These are phyloP conservation scores for Sepioteuthis lessoniana DNA, from an alignment of 2,888 invertebrate genomes.

Conservation along the genomic window DNA sequence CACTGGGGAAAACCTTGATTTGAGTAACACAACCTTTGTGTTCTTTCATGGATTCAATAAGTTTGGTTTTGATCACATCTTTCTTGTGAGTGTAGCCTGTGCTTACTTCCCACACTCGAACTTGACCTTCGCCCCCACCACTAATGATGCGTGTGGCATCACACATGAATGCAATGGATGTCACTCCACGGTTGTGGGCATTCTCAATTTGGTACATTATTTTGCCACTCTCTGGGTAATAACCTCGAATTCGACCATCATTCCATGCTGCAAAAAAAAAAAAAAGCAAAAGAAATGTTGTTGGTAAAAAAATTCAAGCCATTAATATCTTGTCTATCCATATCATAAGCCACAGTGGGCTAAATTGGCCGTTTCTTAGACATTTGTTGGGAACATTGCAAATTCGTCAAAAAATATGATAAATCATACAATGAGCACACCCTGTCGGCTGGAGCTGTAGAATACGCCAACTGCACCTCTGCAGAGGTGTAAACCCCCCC, in stretches of 20 bases:
- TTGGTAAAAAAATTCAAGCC: too few species aligned
- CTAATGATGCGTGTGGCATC: conserved; percentile 84
- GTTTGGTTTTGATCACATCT: conserved; percentile 52
- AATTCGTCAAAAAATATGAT: too few species aligned
- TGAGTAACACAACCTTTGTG: conserved; percentile 91
- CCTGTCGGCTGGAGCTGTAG: too few species aligned
- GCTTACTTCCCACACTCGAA: conserved; percentile 70
- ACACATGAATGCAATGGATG: conserved; percentile 85
- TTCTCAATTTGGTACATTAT: conserved; percentile 88
- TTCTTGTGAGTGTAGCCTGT: conserved; percentile 56
- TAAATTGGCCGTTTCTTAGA: too few species aligned
- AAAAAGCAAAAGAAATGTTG: not conserved
- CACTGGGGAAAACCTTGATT: conserved; percentile 84
- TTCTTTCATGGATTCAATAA: conserved; percentile 82
- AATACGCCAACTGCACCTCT: too few species aligned
- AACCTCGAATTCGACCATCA: conserved; percentile 76
- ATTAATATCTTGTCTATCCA: too few species aligned
- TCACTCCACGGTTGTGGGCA: conserved; percentile 91
- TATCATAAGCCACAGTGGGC: too few species aligned
- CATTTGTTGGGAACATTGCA: too few species aligned
- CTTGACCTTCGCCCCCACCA: conserved; percentile 93
- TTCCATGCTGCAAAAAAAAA: conserved; percentile 74
- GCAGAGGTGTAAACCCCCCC: too few species aligned
- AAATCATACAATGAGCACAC: too few species aligned
- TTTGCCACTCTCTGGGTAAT: conserved; percentile 81